Evolutionary conservation across 2,797 vertebrate genomes (phyloP), one percentile per base, ranked within the genome.

Genomic region (Xenopus petersii): DNA sequence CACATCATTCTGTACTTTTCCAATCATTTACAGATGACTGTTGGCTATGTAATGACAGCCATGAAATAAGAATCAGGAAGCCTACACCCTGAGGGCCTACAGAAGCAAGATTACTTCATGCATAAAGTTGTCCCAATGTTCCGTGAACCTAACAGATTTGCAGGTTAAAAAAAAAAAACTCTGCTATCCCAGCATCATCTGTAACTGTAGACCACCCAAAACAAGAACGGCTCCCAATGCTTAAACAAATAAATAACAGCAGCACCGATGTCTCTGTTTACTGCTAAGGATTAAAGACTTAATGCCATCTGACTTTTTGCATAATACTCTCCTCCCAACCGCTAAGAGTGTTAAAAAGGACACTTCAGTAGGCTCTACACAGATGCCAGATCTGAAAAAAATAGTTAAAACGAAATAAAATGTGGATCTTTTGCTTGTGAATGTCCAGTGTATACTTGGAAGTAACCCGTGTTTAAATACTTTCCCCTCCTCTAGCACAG

Each of bases 181-280:
- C 63, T 71, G 67, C 71, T 84, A 84, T 80, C 47, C 67, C 30
- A 74, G 62, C 76, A 71, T 21, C 16, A 77, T 75, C 2, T 80
- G 66, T 83, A 84, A 83, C 47, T n/a, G 80, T 10, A 83, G 79
- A 81, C 54, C 78, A 83, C 70, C 73, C 76, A 64, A 84, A 49
- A 60, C 75, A 81, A 62, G 42, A 81, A 69, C 10, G 72, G 63
- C 70, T 81, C 69, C 67, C 74, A 76, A 81, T 67, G 24, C 63
- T 73, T 54, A 84, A 88, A 54, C 12, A 75, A 21, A 21, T 1
- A 21, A 85, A 73, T 62, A 79, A 81, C 80, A 54, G 63, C 24
- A 75, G 79, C 80, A 83, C 83, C 78, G 6, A 77, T 82, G 76
- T 69, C 82, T 67, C 59, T 77, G 80, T 79, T 83, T 82, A 82